phyloP scores from a whole-genome alignment of 2,888 invertebrate species.

The Cataglyphis albicans region DNA sequence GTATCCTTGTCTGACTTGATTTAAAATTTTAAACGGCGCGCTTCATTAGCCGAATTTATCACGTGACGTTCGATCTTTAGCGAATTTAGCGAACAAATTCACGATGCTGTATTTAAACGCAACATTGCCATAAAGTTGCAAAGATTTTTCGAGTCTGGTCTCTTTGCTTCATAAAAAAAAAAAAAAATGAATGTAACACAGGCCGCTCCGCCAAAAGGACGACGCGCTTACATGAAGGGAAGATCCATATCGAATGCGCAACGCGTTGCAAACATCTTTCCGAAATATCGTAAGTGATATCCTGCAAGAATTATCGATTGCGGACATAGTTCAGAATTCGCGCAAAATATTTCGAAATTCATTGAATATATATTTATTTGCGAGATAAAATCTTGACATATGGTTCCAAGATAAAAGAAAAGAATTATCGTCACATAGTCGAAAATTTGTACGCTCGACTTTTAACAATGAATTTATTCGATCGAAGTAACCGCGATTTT shows the following conservation, averaged over 20 bases:
- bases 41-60: slow-evolving; percentile 1
- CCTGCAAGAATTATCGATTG: neutral
- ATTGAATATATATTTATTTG: neutral
- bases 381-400: neutral
- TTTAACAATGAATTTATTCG: neutral
- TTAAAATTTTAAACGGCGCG: neutral
- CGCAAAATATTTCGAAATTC: neutral
- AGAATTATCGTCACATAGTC: neutral
- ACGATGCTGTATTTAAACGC: neutral
- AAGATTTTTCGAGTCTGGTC: neutral
- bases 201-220: slow-evolving; percentile 54
- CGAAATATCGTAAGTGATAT: slow-evolving; percentile 74
- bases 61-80: neutral
- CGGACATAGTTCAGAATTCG: neutral
- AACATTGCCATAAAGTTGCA: neutral
- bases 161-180: neutral
- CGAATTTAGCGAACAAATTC: neutral
- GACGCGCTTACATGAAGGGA: slow-evolving; percentile 53
- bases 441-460: neutral
- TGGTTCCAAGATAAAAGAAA: neutral
- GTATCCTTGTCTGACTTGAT: neutral
- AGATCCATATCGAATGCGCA: slow-evolving; percentile 25
- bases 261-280: slow-evolving; percentile 56
- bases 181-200: slow-evolving; percentile 76
- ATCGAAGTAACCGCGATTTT: neutral